phyloP scores from a whole-genome alignment of 2,113 vertebrate genomes.

The Regulus satrapa region DNA sequence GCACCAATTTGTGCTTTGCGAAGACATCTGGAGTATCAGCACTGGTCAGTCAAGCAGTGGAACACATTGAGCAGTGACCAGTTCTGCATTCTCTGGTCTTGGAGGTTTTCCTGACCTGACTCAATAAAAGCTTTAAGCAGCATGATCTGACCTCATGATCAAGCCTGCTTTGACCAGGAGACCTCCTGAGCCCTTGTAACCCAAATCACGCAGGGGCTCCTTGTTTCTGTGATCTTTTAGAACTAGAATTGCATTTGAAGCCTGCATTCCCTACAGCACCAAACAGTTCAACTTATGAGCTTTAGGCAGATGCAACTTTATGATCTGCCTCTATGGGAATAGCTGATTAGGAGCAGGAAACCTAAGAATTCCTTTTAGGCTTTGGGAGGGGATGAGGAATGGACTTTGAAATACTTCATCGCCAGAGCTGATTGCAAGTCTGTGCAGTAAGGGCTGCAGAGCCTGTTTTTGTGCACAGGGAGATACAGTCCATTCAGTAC shows the following conservation, averaged over 20 bases:
- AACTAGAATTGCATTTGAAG: not conserved
- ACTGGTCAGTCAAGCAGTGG: not conserved
- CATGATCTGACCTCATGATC: not conserved
- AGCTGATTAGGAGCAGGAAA: not conserved
- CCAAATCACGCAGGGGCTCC: rapidly evolving
- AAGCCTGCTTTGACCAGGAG: not conserved
- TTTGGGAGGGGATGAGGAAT: not conserved
- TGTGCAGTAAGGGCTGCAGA: not conserved
- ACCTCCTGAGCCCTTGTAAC: not conserved
- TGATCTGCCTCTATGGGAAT: not conserved
- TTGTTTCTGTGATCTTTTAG: not conserved
- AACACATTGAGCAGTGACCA: not conserved
- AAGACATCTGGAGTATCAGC: not conserved
- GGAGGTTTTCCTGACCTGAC: not conserved
- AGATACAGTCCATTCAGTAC: not conserved
- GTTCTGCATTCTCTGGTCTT: not conserved
- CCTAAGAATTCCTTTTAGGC: not conserved
- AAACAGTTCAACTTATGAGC: not conserved
- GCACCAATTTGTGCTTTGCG: not conserved
- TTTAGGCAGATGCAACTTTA: not conserved
- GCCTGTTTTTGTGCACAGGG: not conserved
- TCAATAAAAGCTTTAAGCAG: not conserved
- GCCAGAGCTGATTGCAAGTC: not conserved
- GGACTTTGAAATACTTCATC: not conserved
- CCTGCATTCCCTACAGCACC: not conserved